These are phyloP conservation scores for Scrobipalpa atriplicella DNA, from an alignment of 2,888 invertebrate species.

Conservation along the genomic window DNA sequence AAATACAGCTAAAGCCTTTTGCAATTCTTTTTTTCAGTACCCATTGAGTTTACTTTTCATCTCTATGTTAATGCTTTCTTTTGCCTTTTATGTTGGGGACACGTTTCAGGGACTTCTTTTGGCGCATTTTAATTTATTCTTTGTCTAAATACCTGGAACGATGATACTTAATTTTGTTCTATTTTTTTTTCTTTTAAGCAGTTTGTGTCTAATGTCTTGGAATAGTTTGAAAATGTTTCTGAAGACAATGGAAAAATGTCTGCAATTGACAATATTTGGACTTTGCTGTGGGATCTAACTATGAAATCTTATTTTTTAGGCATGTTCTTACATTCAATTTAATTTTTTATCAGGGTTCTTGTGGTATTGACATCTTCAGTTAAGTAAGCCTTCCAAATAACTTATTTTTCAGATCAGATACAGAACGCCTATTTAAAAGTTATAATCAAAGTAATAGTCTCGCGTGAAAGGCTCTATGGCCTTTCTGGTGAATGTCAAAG, in stretches of 20 bases:
- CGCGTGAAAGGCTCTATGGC: no score
- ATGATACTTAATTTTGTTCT: not conserved
- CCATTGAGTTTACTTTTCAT: slow-evolving; percentile 44
- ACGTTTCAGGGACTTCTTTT: slow-evolving; percentile 14
- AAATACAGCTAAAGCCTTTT: slow-evolving; percentile 34
- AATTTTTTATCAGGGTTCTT: no score
- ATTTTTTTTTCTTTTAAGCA: slow-evolving; percentile 7
- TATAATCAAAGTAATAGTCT: no score
- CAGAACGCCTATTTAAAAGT: no score
- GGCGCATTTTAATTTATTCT: slow-evolving; percentile 17
- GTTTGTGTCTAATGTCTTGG: slow-evolving; percentile 5
- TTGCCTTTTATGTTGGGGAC: slow-evolving; percentile 23
- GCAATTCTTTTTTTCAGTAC: slow-evolving; percentile 37
- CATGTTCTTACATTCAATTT: no score
- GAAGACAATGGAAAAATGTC: not conserved
- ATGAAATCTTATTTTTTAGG: no score
- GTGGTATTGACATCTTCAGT: no score
- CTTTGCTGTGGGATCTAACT: no score
- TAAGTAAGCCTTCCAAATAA: no score
- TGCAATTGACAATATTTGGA: not conserved
- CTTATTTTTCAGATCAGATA: no score
- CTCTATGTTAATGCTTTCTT: slow-evolving; percentile 41
- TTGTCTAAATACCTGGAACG: slow-evolving; percentile 23
- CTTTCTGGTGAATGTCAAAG: no score
- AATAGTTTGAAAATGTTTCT: slow-evolving; percentile 7